Conservation (phyloP, 2,797 vertebrate species). For the Alcedo quadribrachys region DNA sequence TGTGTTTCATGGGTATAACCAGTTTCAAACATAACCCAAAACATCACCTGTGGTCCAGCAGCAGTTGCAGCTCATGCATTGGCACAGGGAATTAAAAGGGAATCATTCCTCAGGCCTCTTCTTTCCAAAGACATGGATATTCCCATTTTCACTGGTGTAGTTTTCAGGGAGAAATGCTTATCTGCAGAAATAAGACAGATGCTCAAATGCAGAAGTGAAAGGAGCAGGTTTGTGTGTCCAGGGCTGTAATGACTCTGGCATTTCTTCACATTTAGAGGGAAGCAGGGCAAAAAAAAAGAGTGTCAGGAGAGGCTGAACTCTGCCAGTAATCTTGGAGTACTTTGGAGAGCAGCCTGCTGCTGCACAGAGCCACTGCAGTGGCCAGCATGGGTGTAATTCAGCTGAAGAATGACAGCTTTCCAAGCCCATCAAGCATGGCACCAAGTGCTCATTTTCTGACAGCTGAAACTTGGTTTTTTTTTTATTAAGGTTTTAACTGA, state of each 20-base stretch:
- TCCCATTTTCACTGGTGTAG: background rate
- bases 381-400: background rate
- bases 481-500: background rate
- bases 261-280: slow-evolving; percentile 18
- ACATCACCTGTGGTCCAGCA: background rate
- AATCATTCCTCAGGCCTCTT: background rate
- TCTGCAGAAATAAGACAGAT: background rate
- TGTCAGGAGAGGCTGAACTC: background rate
- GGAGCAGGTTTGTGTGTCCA: slow-evolving; percentile 11
- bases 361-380: background rate
- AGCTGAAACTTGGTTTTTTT: background rate
- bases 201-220: slow-evolving; percentile 17
- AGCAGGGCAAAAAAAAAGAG: background rate
- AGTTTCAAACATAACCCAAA: background rate
- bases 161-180: background rate
- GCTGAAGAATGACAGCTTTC: background rate
- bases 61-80: background rate
- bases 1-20: background rate
- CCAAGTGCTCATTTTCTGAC: background rate
- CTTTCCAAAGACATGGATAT: background rate
- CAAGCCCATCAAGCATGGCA: background rate
- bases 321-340: background rate
- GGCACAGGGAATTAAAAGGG: background rate
- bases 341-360: background rate
- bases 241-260: slow-evolving; percentile 1